Evolutionary conservation across 2,888 invertebrate species (phyloP).

Genomic region (Lycocerus yunnanus): DNA sequence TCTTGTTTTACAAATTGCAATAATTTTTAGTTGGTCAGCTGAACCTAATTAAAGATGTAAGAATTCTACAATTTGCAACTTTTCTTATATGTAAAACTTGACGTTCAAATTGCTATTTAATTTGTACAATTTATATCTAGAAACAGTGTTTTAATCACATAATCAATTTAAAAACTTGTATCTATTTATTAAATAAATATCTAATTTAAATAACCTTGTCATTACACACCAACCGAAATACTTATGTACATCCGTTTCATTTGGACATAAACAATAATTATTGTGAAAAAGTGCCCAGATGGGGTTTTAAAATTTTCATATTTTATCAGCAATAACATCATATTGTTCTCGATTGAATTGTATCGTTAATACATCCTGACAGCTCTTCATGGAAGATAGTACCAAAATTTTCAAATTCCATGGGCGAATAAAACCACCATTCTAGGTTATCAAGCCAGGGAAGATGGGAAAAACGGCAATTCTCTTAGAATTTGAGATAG

Average conservation of each 20-base stretch:
- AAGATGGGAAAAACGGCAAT: no score
- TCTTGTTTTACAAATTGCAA: constrained; percentile 1
- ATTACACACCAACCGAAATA: constrained; percentile 7
- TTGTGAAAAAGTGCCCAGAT: background rate
- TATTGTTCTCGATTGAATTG: no score
- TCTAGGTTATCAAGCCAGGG: no score
- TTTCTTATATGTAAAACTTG: constrained; percentile 19
- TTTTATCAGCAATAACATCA: no score
- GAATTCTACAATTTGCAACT: constrained; percentile 10
- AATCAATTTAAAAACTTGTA: constrained; percentile 25
- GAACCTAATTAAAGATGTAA: constrained; percentile 10
- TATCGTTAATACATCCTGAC: no score
- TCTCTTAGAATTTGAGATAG: no score
- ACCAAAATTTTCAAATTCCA: no score
- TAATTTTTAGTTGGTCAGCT: background rate
- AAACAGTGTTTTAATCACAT: constrained; percentile 25
- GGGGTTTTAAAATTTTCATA: no score
- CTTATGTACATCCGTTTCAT: constrained; percentile 23
- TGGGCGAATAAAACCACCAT: no score
- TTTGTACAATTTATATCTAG: constrained; percentile 36
- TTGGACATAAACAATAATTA: background rate
- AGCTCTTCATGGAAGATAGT: no score
- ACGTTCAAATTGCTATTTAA: constrained; percentile 38
- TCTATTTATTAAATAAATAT: constrained; percentile 24
- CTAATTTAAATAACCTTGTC: constrained; percentile 18